Evolutionary conservation across 2,797 vertebrate species (phyloP), one percentile per base, ranked within the genome.

Genomic region (Buceros bicornis): DNA sequence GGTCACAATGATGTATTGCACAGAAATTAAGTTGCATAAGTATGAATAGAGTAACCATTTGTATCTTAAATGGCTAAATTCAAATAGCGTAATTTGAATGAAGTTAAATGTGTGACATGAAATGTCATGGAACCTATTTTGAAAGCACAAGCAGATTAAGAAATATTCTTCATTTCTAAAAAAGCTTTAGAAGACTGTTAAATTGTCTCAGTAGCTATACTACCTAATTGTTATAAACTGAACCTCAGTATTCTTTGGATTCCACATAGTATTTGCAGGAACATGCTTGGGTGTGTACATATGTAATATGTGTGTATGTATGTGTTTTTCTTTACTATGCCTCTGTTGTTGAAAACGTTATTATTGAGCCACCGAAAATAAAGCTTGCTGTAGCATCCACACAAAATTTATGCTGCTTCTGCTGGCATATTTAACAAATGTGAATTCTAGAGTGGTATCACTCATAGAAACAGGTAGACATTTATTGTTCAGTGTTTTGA

Each of bases 401-500:
- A 21, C 19, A 56, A 31, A 89, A 79, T 53, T 60, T 82, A 29
- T 89, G 28, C 58, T 80, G 9, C 45, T 82, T 84, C 28, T 89
- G 21, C 40, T 89, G 72, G 17, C 54, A 19, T 72, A 70, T 82
- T 91, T 82, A 96, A 86, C 10, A 82, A 82, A 92, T 48, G 10
- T 33, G 29, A 78, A 74, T 79, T 89, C 21, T 47, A 47, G 67
- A 80, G 60, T 4, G 10, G 8, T 70, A 58, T 87, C 10, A 5
- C 19, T 90, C 66, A 37, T 45, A 66, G 43, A 50, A 94, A 66
- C 24, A 88, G 3, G 6, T 43, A 77, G 73, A 54, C 26, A 71
- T 89, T 89, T 92, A 58, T 73, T 92, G 26, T 71, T 82, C 35
- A 83, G 31, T 64, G 40, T 40, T 89, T 94, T 95, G 78, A 79